Base-by-base conservation (phyloP, 64 coral and sea anemone species). In the Exaiptasia diaphana region DNA sequence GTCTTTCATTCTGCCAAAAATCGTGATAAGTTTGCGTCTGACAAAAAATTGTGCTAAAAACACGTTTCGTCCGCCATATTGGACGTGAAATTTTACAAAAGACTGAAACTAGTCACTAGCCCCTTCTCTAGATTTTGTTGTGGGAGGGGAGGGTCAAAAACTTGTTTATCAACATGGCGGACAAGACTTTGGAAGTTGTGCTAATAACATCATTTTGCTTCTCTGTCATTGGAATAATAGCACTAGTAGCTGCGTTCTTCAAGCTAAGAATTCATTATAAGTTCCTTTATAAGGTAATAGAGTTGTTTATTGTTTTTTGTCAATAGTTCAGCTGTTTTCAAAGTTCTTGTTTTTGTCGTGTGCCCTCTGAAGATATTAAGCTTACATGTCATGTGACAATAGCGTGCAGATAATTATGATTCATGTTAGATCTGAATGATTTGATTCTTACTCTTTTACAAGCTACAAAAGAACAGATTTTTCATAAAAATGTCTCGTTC, bases 211-310 rank as follows among this genome's bases (percentile, higher is more conserved):
- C n/a, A n/a, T n/a, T n/a, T n/a, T n/a, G n/a, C n/a, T n/a, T n/a
- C n/a, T n/a, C n/a, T n/a, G n/a, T n/a, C n/a, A n/a, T n/a, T n/a
- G n/a, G n/a, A n/a, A n/a, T n/a, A n/a, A n/a, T n/a, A n/a, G n/a
- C n/a, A n/a, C n/a, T n/a, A n/a, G n/a, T n/a, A n/a, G n/a, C n/a
- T 65, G 61, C 38, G 29, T 35, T 17, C 38, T 84, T 64, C 15
- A 91, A 91, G 50, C 88, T 91, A 15, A 58, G 65, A 43, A 39
- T 91, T 78, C 81, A 91, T 23, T 85, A 84, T 24, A 85, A 78
- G 57, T 85, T 91, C 21, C 73, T 91, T 0, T 91, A 85, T 37
- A 91, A 91, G 81, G 88, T 91, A 43, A 49, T 40, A n/a, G 7
- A 37, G 70, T 31, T 22, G 23, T 46, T 22, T 49, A 32, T 36